Conservation (phyloP, 2,888 invertebrate species). For the Ornithoptera alexandrae region DNA sequence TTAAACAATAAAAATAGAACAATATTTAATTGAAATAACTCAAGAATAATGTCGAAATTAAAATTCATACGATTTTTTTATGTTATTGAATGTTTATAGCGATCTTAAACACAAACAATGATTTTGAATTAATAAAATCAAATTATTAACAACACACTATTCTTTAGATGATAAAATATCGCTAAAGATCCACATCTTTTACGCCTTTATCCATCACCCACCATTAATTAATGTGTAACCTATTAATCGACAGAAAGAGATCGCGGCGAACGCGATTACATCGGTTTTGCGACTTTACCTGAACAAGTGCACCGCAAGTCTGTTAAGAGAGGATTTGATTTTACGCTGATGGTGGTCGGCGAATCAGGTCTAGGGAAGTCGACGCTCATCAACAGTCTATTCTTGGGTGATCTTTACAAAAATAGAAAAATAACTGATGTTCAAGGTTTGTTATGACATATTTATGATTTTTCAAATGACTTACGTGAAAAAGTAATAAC, state of each 20-base stretch:
- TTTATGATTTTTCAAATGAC: neutral
- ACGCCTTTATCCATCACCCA: too few relatives aligned
- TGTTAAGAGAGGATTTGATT: slow-evolving; percentile 97
- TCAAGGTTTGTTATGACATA: slow-evolving; percentile 72
- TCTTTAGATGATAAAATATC: neutral
- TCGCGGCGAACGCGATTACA: slow-evolving; percentile 87
- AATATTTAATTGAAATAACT: too few relatives aligned
- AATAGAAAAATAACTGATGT: slow-evolving; percentile 87
- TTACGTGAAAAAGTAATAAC: neutral
- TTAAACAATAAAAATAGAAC: too few relatives aligned
- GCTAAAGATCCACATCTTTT: too few relatives aligned
- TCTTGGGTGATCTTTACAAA: slow-evolving; percentile 95
- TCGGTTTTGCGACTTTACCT: slow-evolving; percentile 96
- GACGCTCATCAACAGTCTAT: slow-evolving; percentile 95
- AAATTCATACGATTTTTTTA: too few relatives aligned
- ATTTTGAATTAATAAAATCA: too few relatives aligned
- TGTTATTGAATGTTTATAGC: too few relatives aligned
- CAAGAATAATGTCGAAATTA: too few relatives aligned
- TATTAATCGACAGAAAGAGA: slow-evolving; percentile 63
- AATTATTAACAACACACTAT: neutral
- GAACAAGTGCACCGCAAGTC: slow-evolving; percentile 98
- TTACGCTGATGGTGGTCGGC: slow-evolving; percentile 97
- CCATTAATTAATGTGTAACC: neutral
- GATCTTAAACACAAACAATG: too few relatives aligned
- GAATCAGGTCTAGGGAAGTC: slow-evolving; percentile 97